Conservation (phyloP, 2,797 vertebrate species). For the Trachurus trachurus region DNA sequence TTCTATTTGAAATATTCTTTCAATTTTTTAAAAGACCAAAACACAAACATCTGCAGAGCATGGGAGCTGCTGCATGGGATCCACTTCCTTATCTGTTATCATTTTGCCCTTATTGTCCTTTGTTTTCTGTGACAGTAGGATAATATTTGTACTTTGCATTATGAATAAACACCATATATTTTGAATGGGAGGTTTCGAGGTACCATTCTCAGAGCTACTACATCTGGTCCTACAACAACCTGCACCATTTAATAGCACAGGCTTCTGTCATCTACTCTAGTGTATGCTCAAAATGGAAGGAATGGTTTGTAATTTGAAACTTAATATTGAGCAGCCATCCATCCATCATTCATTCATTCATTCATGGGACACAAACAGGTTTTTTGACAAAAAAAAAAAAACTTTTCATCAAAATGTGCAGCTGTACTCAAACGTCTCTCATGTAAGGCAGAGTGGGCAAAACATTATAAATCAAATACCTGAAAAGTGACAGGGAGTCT, state of each 20-base stretch:
- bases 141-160: background rate
- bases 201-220: background rate
- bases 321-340: background rate
- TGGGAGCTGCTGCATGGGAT: background rate
- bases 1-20: conserved; percentile 1
- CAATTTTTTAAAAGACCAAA: background rate
- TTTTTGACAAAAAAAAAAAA: background rate
- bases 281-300: background rate
- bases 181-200: background rate
- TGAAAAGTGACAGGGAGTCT: background rate
- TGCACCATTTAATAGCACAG: background rate
- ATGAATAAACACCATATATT: background rate
- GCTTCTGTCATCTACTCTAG: background rate
- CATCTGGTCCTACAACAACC: conserved; percentile 12
- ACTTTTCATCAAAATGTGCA: background rate
- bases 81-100: background rate
- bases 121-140: background rate
- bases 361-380: background rate
- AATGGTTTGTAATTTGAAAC: background rate
- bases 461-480: background rate
- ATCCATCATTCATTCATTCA: too few species aligned
- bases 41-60: background rate
- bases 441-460: background rate
- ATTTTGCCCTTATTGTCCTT: background rate
- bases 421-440: background rate